Evolutionary conservation across 2,888 invertebrate genomes (phyloP).

Genomic region (Creontiades dilutus): DNA sequence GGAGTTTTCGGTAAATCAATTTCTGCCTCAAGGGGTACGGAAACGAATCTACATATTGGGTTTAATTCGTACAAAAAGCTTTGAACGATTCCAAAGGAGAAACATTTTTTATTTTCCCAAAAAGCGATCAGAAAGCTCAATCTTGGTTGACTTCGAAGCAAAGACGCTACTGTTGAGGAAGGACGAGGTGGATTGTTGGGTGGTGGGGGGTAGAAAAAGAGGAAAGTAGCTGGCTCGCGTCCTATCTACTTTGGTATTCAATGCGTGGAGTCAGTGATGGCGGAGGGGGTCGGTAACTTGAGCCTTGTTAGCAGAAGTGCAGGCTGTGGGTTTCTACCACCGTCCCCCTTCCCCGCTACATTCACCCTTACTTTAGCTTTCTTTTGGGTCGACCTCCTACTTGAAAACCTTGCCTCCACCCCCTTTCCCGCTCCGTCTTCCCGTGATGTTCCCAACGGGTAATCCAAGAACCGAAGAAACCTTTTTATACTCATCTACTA

Average conservation of each 20-base stretch:
- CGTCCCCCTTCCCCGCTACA: slow-evolving; percentile 10
- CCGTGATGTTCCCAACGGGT: slow-evolving; percentile 34
- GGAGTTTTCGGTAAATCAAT: no score
- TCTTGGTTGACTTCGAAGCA: no score
- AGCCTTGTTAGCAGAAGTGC: slow-evolving; percentile 71
- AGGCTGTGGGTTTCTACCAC: slow-evolving; percentile 60
- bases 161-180: no score
- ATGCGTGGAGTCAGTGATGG: slow-evolving; percentile 54
- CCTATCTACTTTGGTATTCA: slow-evolving; percentile 59
- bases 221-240: slow-evolving; percentile 58
- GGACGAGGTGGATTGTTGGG: background rate
- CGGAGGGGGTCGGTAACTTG: slow-evolving; percentile 62
- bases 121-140: no score
- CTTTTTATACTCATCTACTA: slow-evolving; percentile 66
- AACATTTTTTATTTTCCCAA: no score
- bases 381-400: slow-evolving; percentile 21
- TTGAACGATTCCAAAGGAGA: no score
- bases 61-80: no score
- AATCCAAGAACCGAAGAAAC: slow-evolving; percentile 65
- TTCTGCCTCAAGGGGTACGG: no score
- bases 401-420: slow-evolving; percentile 47
- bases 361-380: slow-evolving; percentile 51
- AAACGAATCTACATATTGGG: no score
- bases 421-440: background rate
- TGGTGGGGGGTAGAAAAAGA: background rate